These are phyloP conservation scores for Trogon melanurus DNA, from an alignment of 2,113 vertebrate genomes.

Conservation along the genomic window DNA sequence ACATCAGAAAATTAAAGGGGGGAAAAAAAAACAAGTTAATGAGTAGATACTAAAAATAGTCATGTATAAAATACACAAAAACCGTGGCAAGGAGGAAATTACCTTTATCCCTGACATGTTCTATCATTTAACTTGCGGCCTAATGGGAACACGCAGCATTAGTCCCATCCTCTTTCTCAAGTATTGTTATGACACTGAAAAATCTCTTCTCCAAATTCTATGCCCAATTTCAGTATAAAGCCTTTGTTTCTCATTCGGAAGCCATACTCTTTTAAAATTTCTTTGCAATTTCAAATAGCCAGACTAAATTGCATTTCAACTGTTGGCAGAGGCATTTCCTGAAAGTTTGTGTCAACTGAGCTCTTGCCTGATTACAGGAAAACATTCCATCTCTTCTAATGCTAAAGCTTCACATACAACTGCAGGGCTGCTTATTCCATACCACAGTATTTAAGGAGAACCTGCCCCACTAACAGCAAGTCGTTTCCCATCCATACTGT, in stretches of 20 bases:
- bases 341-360: background rate
- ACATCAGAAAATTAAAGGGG: background rate
- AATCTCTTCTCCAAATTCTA: background rate
- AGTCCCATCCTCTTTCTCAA: background rate
- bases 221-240: background rate
- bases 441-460: background rate
- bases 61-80: background rate
- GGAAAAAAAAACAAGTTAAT: background rate
- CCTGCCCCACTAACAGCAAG: background rate
- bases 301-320: background rate
- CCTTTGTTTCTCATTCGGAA: background rate
- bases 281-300: background rate
- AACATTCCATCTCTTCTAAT: background rate
- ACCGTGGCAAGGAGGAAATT: accelerated
- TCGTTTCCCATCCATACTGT: background rate
- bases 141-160: background rate
- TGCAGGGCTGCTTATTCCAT: background rate
- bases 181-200: background rate
- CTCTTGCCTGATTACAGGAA: background rate
- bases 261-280: background rate
- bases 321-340: background rate
- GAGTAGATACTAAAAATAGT: background rate
- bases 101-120: background rate
- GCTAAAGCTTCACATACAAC: background rate
- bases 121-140: background rate